phyloP scores from a whole-genome alignment of 2,888 invertebrate genomes.

The Eupithecia dodoneata region DNA sequence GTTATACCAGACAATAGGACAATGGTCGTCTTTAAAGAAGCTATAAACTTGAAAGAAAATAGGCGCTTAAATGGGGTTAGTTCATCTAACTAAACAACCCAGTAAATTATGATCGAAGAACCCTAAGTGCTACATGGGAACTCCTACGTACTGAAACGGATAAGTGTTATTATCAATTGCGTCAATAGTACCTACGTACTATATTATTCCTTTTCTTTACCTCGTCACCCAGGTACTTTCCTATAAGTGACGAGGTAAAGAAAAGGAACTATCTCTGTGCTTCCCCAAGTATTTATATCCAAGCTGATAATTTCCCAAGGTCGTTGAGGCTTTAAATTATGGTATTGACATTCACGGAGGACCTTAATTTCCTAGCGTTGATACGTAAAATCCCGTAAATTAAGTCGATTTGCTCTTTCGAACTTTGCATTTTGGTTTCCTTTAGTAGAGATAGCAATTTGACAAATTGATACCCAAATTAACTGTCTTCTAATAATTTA shows the following conservation, averaged over 20 bases:
- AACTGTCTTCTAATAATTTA: neutral
- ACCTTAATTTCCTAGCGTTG: constrained; percentile 15
- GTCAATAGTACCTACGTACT: too few relatives aligned
- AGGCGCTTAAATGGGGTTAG: neutral
- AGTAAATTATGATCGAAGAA: neutral
- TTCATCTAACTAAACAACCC: neutral
- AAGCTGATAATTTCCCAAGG: constrained; percentile 21
- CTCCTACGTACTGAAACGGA: neutral
- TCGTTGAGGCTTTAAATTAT: constrained; percentile 22
- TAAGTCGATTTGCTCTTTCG: constrained; percentile 12
- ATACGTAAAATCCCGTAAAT: constrained; percentile 18
- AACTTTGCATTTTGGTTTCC: constrained; percentile 6
- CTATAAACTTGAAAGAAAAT: neutral
- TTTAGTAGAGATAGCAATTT: neutral
- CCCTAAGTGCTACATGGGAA: neutral
- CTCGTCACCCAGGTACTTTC: too few relatives aligned
- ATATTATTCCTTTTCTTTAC: too few relatives aligned
- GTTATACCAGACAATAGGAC: neutral
- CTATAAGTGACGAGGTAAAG: too few relatives aligned
- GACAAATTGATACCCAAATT: constrained; percentile 6
- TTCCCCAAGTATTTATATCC: constrained; percentile 13
- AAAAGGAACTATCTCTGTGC: constrained; percentile 18
- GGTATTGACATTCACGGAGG: constrained; percentile 26
- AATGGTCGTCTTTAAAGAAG: neutral
- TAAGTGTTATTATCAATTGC: neutral